Evolutionary conservation across 1,140 invertebrate species (phyloP).

Genomic region (Bicyclus anynana): DNA sequence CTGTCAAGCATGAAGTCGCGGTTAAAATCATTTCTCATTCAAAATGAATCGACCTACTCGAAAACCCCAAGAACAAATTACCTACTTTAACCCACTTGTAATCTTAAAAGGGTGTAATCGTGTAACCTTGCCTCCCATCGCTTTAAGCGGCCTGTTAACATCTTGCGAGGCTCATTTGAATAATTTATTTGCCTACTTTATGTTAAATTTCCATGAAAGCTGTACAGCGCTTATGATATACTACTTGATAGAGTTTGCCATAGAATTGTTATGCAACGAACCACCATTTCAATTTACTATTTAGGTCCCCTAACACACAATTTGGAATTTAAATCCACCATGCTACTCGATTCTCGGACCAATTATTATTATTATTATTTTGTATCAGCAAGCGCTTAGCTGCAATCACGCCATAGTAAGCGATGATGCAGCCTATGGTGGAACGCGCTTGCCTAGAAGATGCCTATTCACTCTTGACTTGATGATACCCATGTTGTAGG

Average conservation of each 20-base stretch:
- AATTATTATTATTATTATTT: no score
- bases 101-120: background rate
- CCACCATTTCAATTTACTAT: background rate
- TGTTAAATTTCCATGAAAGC: background rate
- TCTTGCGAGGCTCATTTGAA: background rate
- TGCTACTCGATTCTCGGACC: no score
- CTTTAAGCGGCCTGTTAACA: background rate
- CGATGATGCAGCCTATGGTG: no score
- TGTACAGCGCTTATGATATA: background rate
- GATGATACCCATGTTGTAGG: no score
- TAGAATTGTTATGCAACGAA: background rate
- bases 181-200: background rate
- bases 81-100: background rate
- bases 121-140: background rate
- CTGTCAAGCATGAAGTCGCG: background rate
- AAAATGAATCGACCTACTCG: background rate
- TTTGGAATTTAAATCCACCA: no score
- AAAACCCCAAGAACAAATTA: background rate
- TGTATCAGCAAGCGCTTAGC: no score
- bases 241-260: background rate
- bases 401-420: no score
- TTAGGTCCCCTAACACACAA: no score
- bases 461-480: no score
- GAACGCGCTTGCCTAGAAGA: no score
- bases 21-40: background rate